A percentile compares a stretch with the other conserved stretches of the same genome.
Evolutionary conservation across 1,140 invertebrate species (phyloP).

Genomic region (Drosophila yakuba): DNA sequence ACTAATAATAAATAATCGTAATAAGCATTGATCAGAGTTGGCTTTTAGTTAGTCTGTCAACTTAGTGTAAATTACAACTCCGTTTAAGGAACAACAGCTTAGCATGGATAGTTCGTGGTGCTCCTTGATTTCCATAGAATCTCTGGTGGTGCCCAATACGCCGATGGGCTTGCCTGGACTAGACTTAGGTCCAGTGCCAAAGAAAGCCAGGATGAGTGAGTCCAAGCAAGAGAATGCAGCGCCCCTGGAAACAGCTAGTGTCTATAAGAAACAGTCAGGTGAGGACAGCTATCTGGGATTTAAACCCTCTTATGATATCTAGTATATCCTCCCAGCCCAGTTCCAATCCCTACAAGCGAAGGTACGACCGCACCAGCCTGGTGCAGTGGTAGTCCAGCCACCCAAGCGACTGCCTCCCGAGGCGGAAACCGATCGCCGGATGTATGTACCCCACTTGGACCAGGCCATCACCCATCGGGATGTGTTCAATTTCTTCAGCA

Average conservation of each 20-base stretch:
- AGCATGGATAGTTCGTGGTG: constrained; percentile 1
- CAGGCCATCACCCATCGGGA: not conserved
- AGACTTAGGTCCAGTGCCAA: not conserved
- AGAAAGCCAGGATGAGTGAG: not conserved
- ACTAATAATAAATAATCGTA: too few relatives aligned
- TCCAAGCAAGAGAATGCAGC: not conserved
- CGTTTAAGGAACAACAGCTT: not conserved
- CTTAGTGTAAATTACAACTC: not conserved
- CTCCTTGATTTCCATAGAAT: not conserved
- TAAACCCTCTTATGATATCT: too few relatives aligned
- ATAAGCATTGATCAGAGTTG: not conserved
- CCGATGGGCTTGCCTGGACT: not conserved
- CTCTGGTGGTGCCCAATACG: not conserved
- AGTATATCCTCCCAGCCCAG: not conserved
- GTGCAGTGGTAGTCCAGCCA: not conserved
- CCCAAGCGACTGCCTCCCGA: not conserved
- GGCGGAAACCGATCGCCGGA: not conserved
- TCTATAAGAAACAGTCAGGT: not conserved
- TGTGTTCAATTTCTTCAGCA: not conserved
- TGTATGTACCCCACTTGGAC: not conserved
- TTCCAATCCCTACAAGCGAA: not conserved
- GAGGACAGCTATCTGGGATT: not conserved
- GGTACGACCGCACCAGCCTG: not conserved
- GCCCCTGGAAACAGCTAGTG: not conserved
- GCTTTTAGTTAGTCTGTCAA: not conserved